A percentile compares a stretch with the other conserved stretches of the same genome.
phyloP scores from a whole-genome alignment of 2,113 vertebrate genomes.

The Mola mola region DNA sequence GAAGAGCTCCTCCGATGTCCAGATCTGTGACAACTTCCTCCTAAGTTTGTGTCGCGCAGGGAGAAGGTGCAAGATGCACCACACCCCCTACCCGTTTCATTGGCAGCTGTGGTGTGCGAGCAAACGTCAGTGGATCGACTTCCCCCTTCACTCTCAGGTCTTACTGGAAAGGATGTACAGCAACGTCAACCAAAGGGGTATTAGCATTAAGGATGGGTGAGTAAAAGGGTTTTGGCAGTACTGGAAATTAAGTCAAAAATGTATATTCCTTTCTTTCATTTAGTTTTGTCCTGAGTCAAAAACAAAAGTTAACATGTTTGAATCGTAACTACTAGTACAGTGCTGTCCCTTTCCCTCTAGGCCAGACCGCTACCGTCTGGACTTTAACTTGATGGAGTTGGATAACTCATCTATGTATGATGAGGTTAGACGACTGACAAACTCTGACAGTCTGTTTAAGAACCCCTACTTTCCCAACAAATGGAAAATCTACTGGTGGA shows the following conservation, averaged over 20 bases:
- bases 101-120: constrained; percentile 59
- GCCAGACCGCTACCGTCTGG: background rate
- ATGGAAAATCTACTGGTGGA: constrained; percentile 62
- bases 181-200: background rate
- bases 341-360: constrained; percentile 2
- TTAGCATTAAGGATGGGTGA: constrained; percentile 45
- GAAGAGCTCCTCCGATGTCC: constrained; percentile 1
- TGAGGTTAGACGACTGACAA: constrained; percentile 56
- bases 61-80: constrained; percentile 56
- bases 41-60: constrained; percentile 11
- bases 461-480: constrained; percentile 57
- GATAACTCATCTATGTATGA: constrained; percentile 2
- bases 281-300: background rate
- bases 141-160: constrained; percentile 35
- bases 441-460: constrained; percentile 15
- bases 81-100: constrained; percentile 70
- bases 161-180: constrained; percentile 66
- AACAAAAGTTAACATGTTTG: background rate
- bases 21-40: constrained; percentile 71
- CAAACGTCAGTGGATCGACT: constrained; percentile 47
- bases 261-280: background rate
- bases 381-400: constrained; percentile 54
- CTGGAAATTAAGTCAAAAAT: too few species aligned
- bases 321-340: background rate
- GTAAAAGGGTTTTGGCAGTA: constrained; percentile 4